phyloP scores from a whole-genome alignment of 2,888 invertebrate species.

The Zhuqinia jingwanae region DNA sequence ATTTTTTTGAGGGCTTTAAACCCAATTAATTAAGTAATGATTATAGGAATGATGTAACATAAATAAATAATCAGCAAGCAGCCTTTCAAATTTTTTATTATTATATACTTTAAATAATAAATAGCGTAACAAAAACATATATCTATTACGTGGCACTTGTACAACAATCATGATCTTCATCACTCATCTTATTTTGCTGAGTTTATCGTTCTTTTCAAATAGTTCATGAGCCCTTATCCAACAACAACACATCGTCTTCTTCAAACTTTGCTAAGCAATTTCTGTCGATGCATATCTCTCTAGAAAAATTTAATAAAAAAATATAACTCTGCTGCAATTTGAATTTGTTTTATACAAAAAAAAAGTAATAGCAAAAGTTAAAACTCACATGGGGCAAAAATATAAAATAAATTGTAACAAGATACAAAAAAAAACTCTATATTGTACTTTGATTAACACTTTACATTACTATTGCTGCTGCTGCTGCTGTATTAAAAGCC shows the following conservation, averaged over 20 bases:
- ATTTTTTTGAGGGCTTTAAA: conserved; percentile 18
- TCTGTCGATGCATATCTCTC: not conserved
- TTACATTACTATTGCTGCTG: not conserved
- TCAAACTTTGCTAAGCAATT: too few species aligned
- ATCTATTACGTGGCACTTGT: conserved; percentile 33
- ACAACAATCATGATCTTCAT: conserved; percentile 46
- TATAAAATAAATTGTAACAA: conserved; percentile 26
- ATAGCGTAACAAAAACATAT: not conserved
- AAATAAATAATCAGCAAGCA: not conserved
- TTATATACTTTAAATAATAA: not conserved
- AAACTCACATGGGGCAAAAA: conserved; percentile 18
- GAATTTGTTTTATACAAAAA: not conserved
- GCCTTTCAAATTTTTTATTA: conserved; percentile 4
- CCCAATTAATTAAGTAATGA: not conserved
- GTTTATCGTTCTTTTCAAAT: too few species aligned
- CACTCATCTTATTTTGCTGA: too few species aligned
- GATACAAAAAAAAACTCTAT: not conserved
- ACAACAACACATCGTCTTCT: too few species aligned
- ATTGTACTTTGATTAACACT: not conserved
- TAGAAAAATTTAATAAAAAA: not conserved
- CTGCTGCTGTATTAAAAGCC: too few species aligned
- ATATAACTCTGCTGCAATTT: not conserved
- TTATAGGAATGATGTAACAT: conserved; percentile 12
- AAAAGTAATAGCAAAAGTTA: not conserved
- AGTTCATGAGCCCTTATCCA: too few species aligned